Base-by-base conservation (phyloP, 1,140 invertebrate species). In the Phortica variegata region DNA sequence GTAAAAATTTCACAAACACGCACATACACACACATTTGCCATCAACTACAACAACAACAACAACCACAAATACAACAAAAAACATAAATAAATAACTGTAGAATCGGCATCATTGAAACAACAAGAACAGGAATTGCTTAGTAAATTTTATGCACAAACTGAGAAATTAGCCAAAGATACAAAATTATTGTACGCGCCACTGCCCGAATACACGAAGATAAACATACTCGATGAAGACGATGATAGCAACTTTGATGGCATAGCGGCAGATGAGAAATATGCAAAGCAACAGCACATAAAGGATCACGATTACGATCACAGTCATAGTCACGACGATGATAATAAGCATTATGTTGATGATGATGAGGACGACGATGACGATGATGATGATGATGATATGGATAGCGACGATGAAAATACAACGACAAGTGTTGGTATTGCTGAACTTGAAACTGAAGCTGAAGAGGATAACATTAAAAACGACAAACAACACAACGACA, bases 311-410 rank as follows among this genome's bases (percentile, higher is more conserved):
- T n/a, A n/a, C n/a, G n/a, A n/a, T n/a, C n/a, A n/a, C n/a, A n/a
- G n/a, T n/a, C n/a, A 7, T 15, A 19, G 49, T 75, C 18, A 77
- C 70, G 10, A 13, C 9, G 66, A 74, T n/a, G 66, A 65, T 13
- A 56, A 68, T 58, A 60, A 29, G 12, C 6, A 7, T 29, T 7
- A 40, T 21, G 13, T 9, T 46, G 61, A 60, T 8, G 70, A 74
- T 3, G 77, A 77, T 23, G 73, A 76, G n/a, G 65, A 71, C n/a
- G 54, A 61, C 16, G 61, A 61, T 32, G 60, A 61, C 9, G 48
- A 70, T 6, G 63, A 58, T 0, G 61, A 60, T 0, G 62, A 60
- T 2, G 48, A 60, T 7, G 71, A 65, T 2, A 68, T 61, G 29
- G 56, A 63, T 20, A 54, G 73, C 19, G 60, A 60, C 7, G 70